Conservation (phyloP, 53 echinoderm and acorn worm genomes). For the Henricia sp. region DNA sequence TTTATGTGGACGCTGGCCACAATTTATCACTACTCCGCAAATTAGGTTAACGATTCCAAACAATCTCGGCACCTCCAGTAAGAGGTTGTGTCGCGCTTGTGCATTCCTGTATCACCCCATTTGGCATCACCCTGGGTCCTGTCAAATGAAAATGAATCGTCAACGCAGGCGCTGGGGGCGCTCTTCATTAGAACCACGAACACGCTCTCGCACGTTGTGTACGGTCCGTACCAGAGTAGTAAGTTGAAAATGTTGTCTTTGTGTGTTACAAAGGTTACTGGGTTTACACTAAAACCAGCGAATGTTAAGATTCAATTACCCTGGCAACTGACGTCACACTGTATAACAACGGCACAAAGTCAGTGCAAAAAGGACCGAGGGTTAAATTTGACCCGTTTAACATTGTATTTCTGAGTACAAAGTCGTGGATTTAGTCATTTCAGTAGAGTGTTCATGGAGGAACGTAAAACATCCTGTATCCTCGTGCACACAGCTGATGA, state of each 20-base stretch:
- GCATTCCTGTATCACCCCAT: slow-evolving; percentile 31
- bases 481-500: no score
- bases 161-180: slow-evolving; percentile 8
- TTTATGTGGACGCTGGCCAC: slow-evolving; percentile 16
- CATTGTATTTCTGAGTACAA: no score
- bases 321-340: no score
- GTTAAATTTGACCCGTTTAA: no score
- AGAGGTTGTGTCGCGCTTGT: neutral
- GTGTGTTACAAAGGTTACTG: neutral
- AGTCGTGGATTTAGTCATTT: no score
- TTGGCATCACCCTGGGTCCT: neutral
- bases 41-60: slow-evolving; percentile 43
- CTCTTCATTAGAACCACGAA: no score
- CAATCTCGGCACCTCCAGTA: slow-evolving; percentile 12
- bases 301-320: no score
- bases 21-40: slow-evolving; percentile 48
- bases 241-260: neutral
- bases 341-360: no score
- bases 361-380: no score
- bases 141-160: neutral
- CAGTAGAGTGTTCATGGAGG: no score
- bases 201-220: neutral
- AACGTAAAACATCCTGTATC: no score
- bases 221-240: neutral
- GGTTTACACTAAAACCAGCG: neutral